Evolutionary conservation across 2,888 invertebrate species (phyloP).

Genomic region (Lamellibrachia satsuma): DNA sequence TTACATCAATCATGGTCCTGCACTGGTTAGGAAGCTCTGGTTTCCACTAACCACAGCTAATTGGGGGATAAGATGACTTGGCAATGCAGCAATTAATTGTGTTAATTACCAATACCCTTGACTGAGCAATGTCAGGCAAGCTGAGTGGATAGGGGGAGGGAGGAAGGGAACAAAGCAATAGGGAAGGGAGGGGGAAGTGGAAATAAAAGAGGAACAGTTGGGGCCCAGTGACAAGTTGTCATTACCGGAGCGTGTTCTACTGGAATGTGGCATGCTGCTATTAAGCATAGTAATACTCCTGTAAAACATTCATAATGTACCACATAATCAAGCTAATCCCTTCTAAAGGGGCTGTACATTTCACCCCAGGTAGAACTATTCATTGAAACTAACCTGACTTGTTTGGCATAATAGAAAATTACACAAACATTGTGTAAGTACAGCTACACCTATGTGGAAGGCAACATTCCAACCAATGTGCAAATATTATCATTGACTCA

Average conservation of each 20-base stretch:
- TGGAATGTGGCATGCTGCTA: background rate
- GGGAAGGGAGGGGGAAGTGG: background rate
- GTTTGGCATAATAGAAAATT: background rate
- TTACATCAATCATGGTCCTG: background rate
- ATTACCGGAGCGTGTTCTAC: background rate
- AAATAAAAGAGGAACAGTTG: background rate
- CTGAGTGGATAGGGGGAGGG: background rate
- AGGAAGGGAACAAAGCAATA: background rate
- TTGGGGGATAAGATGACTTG: conserved; percentile 6
- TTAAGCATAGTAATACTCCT: background rate
- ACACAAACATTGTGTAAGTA: background rate
- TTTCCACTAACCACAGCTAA: background rate
- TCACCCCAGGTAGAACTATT: background rate
- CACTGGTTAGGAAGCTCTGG: background rate
- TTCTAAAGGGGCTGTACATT: background rate
- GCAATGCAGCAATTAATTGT: conserved; percentile 13
- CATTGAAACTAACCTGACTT: background rate
- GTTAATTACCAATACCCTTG: background rate
- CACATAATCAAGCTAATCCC: background rate
- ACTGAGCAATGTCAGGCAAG: background rate
- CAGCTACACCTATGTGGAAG: background rate
- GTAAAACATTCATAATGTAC: background rate
- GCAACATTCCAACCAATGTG: background rate
- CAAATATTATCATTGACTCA: background rate
- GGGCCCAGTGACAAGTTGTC: background rate